Base-by-base conservation (phyloP, 2,888 invertebrate species). In the Rotaria sp. region DNA sequence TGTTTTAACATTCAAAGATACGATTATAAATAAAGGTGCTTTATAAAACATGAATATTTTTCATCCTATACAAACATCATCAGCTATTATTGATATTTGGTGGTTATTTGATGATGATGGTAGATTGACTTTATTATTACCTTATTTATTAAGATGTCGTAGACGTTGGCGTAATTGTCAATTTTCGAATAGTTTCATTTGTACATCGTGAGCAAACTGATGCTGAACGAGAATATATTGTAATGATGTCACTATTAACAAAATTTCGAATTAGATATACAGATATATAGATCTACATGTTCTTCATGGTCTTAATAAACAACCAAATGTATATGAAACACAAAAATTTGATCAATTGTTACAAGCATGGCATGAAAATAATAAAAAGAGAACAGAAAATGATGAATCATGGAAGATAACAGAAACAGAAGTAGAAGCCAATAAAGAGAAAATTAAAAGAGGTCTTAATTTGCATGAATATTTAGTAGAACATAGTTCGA, bases 31-130 rank as follows among this genome's bases (percentile, higher is more conserved):
- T 45, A 7, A 80, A 80, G 87, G 88, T 5, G 67, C 88, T 38
- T 48, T 88, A 24, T 84, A 87, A 50, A 87, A 87, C 18, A 86
- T 88, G 85, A 88, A 88, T 86, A 84, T 87, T 55, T 89, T 89
- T 84, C 88, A 88, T n/a, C 86, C 85, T 88, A 95, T 95, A 90
- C 93, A 95, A 89, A 93, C 94, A 88, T 94, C 55, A 48, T 55
- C 26, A 8, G 85, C 95, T 45, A 94, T 95, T 8, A 96, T 97
- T 88, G 96, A 97, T 91, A 96, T 97, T 26, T 97, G 96, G 96
- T 98, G 97, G 97, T 92, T 98, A 0, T 97, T 96, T 90, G 97
- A 98, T 90, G 97, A 97, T 90, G 97, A 97, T 91, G 96, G 96
- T 57, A n/a, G n/a, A n/a, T 92, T 96, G 87, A 96, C 96, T 0